Evolutionary conservation across 92 coral and sea anemone species (phyloP), one percentile per base, ranked within the genome.

Genomic region (Ricordea florida): DNA sequence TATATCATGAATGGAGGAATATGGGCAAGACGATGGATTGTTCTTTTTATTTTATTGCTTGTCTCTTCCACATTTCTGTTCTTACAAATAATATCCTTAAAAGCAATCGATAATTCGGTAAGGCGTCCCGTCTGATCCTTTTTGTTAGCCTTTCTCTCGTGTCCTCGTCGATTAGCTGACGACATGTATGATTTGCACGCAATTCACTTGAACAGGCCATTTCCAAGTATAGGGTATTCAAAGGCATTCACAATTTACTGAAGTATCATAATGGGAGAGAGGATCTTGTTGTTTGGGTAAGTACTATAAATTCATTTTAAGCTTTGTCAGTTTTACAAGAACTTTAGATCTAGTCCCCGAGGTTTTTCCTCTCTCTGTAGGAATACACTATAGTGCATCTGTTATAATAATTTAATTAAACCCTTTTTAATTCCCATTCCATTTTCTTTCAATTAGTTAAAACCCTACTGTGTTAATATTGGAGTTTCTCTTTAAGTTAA

Each of bases 81-180:
- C 17, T 75, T 86, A 32, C 92, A 86, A 28, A 21, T 86, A 0
- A 21, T 86, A 30, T 86, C 87, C 9, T 32, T 86, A 14, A 74
- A 72, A 59, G 87, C 71, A 28, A 55, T 86, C 31, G 87, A 86
- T 45, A 64, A 44, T 28, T 76, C 79, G 66, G 92, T 86, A 27
- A 25, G 72, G 9, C n/a, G 2, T 4, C 32, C 15, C 17, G 47
- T 10, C 16, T 1, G 20, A 10, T 17, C 21, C 5, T 30, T 30
- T 0, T 0, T 1, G 42, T 15, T 52, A 13, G 13, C 3, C 13
- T 21, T 52, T 17, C 0, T 24, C 16, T 1, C 53, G 23, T 20
- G 20, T n/a, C 18, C 24, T 16, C 24, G n/a, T 26, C 2, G 20
- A 24, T 14, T 16, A 29, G 8, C 25, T 15, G 42, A 28, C 2